Base-by-base conservation (phyloP, 2,797 vertebrate genomes). In the Hoplostethus mediterraneus region DNA sequence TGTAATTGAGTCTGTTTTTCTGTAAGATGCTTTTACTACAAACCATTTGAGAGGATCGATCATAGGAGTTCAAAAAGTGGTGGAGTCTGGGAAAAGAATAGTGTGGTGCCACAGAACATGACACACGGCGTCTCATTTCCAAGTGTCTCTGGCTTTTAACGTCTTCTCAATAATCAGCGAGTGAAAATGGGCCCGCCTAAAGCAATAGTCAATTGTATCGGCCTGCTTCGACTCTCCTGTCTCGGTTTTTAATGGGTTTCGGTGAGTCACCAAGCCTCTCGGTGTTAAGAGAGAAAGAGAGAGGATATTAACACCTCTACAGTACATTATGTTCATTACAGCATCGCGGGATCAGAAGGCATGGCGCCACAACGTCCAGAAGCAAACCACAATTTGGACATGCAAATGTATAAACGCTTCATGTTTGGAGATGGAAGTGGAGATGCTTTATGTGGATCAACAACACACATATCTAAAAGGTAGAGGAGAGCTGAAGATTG, bases 241-340 rank as follows among this genome's bases (percentile, higher is more conserved):
- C 38, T 63, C 38, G 11, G 45, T 30, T 58, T 74, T 79, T 45
- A 73, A 63, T 55, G 47, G 40, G 44, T 1, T 3, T 47, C 25
- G 31, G 31, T 76, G 78, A 81, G 31, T 81, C 75, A 78, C 53
- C 42, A 38, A 65, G 40, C 12, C 14, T 48, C 30, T 48, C 7
- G 14, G 52, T 52, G 47, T 44, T 25, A 12, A 58, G 8, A 66
- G 36, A 44, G 12, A 60, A 62, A 55, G 58, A 63, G 30, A 69
- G 6, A 36, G 47, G 40, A 65, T 63, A 64, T 77, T 75, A 63
- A 79, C 67, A 71, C 73, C 75, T 63, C 45, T 30, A 47, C 17
- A 36, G 45, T 57, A 70, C 75, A 83, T 81, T 75, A 64, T 62
- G 67, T 71, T 77, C 63, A 67, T 66, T 62, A 60, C 14, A 61